A percentile compares a stretch with the other conserved stretches of the same genome.
phyloP scores from a whole-genome alignment of 2,888 invertebrate genomes.

The Drosophila multiciliata region DNA sequence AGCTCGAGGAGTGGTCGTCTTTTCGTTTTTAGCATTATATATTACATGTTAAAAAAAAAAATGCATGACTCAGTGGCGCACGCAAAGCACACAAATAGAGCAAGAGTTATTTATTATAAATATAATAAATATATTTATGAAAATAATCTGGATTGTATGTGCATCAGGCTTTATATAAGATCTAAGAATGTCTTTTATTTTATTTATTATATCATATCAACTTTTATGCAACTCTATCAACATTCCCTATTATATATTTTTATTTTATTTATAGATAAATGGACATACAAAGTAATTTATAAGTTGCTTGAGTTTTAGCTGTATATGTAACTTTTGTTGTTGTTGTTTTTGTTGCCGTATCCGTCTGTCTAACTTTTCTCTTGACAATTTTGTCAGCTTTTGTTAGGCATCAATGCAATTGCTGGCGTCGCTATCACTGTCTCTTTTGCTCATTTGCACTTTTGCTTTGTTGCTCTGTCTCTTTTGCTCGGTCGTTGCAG shows the following conservation, averaged over 20 bases:
- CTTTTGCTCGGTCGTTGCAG: conserved; percentile 69
- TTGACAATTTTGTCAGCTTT: conserved; percentile 39
- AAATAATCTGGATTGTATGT: neutral
- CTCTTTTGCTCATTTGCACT: conserved; percentile 6
- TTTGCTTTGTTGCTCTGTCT: conserved; percentile 23
- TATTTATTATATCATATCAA: neutral
- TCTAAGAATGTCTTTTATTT: neutral
- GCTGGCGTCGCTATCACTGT: conserved; percentile 11
- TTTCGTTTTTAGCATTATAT: neutral
- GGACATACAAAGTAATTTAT: conserved; percentile 11
- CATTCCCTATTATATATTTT: neutral
- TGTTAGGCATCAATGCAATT: conserved; percentile 38
- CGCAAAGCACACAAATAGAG: conserved; percentile 11
- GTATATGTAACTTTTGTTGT: neutral
- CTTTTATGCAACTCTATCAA: neutral
- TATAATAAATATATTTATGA: neutral
- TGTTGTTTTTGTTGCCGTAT: conserved; percentile 1
- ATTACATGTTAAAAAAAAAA: neutral
- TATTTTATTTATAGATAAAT: neutral
- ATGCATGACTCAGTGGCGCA: conserved; percentile 33
- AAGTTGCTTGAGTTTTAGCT: conserved; percentile 8
- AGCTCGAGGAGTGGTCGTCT: neutral
- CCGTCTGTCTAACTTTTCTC: conserved; percentile 34
- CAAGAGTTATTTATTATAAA: neutral
- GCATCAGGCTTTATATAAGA: neutral